phyloP scores from a whole-genome alignment of 92 coral and sea anemone species.

The Anthopleura xanthogrammica region DNA sequence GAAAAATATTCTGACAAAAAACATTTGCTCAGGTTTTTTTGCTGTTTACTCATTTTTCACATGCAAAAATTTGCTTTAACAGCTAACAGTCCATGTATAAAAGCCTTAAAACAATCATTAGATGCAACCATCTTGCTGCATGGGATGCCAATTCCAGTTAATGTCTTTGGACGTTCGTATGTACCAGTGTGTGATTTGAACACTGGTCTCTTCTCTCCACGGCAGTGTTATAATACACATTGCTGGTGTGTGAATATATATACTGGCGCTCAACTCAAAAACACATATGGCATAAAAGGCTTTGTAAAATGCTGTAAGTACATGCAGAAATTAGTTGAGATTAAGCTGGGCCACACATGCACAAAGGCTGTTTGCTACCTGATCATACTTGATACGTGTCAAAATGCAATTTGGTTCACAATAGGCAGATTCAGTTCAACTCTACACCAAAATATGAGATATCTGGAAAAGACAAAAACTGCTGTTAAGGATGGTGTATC shows the following conservation, averaged over 20 bases:
- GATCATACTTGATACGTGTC: no score
- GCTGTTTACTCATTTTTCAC: no score
- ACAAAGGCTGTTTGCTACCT: no score
- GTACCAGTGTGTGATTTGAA: constrained; percentile 43
- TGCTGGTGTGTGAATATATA: constrained; percentile 72
- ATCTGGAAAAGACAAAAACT: no score
- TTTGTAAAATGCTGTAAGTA: constrained; percentile 12
- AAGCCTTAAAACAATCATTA: not conserved
- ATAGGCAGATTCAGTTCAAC: no score
- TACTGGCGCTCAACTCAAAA: constrained; percentile 45
- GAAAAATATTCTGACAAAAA: no score
- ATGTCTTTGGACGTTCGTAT: not conserved
- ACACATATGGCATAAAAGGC: constrained; percentile 20
- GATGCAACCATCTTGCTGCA: not conserved
- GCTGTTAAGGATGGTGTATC: no score
- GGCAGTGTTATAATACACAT: constrained; percentile 46
- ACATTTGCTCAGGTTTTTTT: no score
- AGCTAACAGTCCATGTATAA: constrained; percentile 13
- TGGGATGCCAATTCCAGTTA: not conserved
- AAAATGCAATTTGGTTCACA: no score
- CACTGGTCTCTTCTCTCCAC: constrained; percentile 49
- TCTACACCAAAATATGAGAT: no score
- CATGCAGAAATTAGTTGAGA: not conserved
- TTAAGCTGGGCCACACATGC: no score
- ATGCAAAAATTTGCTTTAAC: not conserved